Conservation (phyloP, 30 jellyfish, hydroid and myxozoan genomes). For the Chrysaora quinquecirrha region DNA sequence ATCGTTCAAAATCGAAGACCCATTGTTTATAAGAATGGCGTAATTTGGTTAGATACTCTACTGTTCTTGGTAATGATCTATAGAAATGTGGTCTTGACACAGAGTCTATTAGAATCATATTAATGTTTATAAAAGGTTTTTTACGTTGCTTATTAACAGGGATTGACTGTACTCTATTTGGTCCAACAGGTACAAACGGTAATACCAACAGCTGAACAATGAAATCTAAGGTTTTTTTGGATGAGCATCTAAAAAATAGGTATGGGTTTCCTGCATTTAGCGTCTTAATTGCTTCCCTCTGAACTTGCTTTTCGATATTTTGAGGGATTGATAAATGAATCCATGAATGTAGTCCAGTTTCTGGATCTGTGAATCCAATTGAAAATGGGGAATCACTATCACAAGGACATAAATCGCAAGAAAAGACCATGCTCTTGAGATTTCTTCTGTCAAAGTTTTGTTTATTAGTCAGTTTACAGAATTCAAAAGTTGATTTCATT, state of each 20-base stretch:
- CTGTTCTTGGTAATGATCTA: conserved; percentile 70
- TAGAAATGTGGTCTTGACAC: conserved; percentile 81
- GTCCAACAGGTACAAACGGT: conserved; percentile 16
- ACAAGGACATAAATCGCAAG: conserved; percentile 30
- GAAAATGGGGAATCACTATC: background rate
- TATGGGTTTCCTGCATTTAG: conserved; percentile 28
- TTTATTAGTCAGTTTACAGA: background rate
- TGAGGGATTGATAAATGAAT: background rate
- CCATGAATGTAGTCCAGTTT: conserved; percentile 22
- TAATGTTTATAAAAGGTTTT: conserved; percentile 30
- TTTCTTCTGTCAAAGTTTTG: background rate
- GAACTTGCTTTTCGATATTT: background rate
- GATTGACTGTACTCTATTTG: background rate
- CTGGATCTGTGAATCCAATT: conserved; percentile 18
- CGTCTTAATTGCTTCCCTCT: conserved; percentile 8
- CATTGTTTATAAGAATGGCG: background rate
- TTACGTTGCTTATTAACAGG: background rate
- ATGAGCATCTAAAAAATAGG: conserved; percentile 56
- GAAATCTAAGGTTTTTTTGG: background rate
- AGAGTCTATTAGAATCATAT: conserved; percentile 72
- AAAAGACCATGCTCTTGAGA: background rate
- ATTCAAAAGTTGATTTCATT: background rate
- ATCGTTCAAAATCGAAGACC: conserved; percentile 71
- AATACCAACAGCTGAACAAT: conserved; percentile 47
- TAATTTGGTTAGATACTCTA: conserved; percentile 35